Evolutionary conservation across 2,113 vertebrate species (phyloP).

Genomic region (Varanus salvator): DNA sequence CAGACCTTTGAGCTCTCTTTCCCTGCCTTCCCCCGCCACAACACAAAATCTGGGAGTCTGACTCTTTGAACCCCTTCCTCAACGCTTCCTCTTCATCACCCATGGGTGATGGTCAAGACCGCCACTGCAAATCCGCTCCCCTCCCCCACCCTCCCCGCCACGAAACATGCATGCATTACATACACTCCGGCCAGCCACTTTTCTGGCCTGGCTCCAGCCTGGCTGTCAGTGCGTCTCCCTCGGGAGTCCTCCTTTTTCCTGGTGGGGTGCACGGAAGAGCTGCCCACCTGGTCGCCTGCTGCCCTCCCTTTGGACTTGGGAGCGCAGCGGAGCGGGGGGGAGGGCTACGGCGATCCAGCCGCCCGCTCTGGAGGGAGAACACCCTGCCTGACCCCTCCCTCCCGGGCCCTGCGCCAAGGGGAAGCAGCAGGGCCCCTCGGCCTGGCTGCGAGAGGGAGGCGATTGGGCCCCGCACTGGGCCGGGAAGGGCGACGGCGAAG

Average conservation of each 20-base stretch:
- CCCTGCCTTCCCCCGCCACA: too few relatives aligned
- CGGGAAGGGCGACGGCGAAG: neutral
- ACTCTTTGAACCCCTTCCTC: too few relatives aligned
- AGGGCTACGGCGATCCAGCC: neutral
- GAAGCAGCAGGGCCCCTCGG: constrained; percentile 31
- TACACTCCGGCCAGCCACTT: neutral
- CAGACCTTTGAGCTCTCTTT: too few relatives aligned
- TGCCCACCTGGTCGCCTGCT: neutral
- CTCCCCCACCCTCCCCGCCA: neutral
- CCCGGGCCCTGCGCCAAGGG: constrained; percentile 13
- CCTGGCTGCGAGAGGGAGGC: constrained; percentile 6
- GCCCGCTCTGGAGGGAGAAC: neutral
- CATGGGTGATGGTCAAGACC: neutral
- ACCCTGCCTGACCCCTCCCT: neutral
- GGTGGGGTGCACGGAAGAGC: neutral
- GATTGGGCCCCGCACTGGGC: neutral
- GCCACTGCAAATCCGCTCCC: neutral
- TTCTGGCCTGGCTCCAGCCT: constrained; percentile 4
- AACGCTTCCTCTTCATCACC: too few relatives aligned
- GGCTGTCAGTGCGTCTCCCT: constrained; percentile 17
- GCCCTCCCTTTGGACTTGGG: neutral
- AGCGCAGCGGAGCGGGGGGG: neutral
- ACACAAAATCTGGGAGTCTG: neutral
- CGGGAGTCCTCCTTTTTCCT: neutral
- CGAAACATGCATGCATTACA: neutral